phyloP scores from a whole-genome alignment of 2,888 invertebrate species.

The Zygothrica quintamaculata region DNA sequence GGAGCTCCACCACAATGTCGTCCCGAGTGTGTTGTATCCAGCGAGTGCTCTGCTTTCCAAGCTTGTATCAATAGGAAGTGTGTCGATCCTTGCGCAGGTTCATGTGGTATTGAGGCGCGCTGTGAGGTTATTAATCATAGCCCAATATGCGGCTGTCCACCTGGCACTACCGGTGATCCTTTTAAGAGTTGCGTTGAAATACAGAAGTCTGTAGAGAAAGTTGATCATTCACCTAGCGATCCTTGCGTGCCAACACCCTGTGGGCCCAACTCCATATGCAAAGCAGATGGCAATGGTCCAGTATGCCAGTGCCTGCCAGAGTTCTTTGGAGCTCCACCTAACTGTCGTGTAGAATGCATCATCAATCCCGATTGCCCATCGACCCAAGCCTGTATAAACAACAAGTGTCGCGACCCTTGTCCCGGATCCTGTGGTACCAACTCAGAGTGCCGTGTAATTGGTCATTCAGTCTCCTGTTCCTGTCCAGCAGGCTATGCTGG shows the following conservation, averaged over 20 bases:
- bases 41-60: constrained; percentile 92
- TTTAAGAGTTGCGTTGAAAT: constrained; percentile 88
- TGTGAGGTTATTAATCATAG: constrained; percentile 94
- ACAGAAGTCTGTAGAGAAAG: constrained; percentile 65
- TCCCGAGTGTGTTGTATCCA: constrained; percentile 93
- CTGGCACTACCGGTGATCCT: constrained; percentile 92
- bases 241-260: constrained; percentile 89
- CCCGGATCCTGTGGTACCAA: constrained; percentile 91
- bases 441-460: constrained; percentile 92
- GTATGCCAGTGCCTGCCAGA: constrained; percentile 92
- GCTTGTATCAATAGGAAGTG: constrained; percentile 93
- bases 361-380: constrained; percentile 92
- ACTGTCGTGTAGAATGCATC: constrained; percentile 93
- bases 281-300: constrained; percentile 90
- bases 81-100: constrained; percentile 92
- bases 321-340: constrained; percentile 92
- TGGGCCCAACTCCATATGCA: constrained; percentile 93
- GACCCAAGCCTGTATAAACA: constrained; percentile 91
- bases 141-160: constrained; percentile 92
- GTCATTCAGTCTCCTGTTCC: constrained; percentile 92
- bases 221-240: constrained; percentile 80
- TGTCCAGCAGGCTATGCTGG: constrained; percentile 91
- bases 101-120: constrained; percentile 90
- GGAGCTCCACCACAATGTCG: constrained; percentile 93
- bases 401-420: constrained; percentile 93